Conservation (phyloP, 2,797 vertebrate species). For the Cirrhinus molitorella region DNA sequence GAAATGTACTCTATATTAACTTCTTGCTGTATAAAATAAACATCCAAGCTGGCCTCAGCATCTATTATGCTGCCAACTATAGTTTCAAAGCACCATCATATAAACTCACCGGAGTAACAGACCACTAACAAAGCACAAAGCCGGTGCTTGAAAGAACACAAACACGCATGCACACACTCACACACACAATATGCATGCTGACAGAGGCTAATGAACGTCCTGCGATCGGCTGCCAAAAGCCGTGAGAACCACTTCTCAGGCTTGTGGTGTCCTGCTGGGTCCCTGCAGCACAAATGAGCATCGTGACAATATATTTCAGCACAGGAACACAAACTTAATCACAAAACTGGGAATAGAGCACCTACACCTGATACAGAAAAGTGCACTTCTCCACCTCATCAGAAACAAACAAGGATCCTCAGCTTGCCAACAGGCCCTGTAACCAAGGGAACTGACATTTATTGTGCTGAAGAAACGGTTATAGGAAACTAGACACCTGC, state of each 20-base stretch:
- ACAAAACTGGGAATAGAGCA: constrained; percentile 41
- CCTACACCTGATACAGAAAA: constrained; percentile 61
- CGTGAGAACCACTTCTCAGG: constrained; percentile 86
- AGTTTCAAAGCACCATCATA: constrained; percentile 11
- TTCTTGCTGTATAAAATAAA: neutral
- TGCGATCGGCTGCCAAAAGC: constrained; percentile 78
- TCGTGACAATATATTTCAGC: constrained; percentile 83
- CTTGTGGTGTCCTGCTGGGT: constrained; percentile 78
- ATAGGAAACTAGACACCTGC: constrained; percentile 75
- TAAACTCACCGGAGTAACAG: neutral
- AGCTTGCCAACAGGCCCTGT: constrained; percentile 60
- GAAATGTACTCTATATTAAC: neutral
- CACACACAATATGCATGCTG: constrained; percentile 68
- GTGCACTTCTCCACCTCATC: constrained; percentile 70
- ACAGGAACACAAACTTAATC: constrained; percentile 76
- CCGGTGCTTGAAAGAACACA: constrained; percentile 80
- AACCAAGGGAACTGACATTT: constrained; percentile 61
- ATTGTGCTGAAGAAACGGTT: constrained; percentile 66
- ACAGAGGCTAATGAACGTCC: constrained; percentile 84
- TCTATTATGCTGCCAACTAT: neutral
- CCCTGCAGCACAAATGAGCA: constrained; percentile 77
- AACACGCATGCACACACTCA: constrained; percentile 68
- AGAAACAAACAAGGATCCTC: constrained; percentile 55
- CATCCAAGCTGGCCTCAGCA: neutral
- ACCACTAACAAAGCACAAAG: constrained; percentile 84